Conservation (phyloP, 2,113 vertebrate genomes). For the Poeciliopsis retropinna region DNA sequence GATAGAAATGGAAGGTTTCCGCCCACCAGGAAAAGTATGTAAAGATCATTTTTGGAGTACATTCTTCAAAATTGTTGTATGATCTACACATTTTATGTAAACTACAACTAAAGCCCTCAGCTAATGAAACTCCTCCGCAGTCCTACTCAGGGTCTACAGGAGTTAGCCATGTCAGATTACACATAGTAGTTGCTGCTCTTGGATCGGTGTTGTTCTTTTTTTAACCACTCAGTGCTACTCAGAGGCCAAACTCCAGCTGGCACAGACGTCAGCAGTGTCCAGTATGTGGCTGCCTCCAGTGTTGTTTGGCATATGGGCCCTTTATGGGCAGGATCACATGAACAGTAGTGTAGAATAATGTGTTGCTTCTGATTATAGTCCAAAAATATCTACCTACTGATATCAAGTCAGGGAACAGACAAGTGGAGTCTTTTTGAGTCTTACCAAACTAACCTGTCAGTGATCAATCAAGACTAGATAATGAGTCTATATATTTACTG, state of each 20-base stretch:
- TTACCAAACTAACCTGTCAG: too few species aligned
- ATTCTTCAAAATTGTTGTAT: neutral
- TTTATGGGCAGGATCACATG: slow-evolving; percentile 22
- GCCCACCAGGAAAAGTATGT: neutral
- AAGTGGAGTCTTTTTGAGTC: too few species aligned
- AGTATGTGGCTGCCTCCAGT: slow-evolving; percentile 9
- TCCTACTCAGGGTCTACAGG: neutral
- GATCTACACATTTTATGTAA: neutral
- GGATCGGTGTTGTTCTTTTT: neutral
- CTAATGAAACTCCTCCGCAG: neutral
- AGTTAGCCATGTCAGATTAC: neutral
- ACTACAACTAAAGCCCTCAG: neutral
- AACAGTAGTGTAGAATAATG: slow-evolving; percentile 3
- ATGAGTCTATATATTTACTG: too few species aligned
- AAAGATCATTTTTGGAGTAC: neutral
- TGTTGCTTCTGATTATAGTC: neutral
- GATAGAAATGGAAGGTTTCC: neutral
- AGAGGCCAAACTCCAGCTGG: slow-evolving; percentile 5
- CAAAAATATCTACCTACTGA: too few species aligned
- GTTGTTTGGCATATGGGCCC: slow-evolving; percentile 31
- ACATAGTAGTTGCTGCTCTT: neutral
- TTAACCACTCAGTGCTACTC: neutral
- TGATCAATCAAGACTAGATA: too few species aligned
- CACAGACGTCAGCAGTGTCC: slow-evolving; percentile 16
- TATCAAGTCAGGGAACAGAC: neutral